Conservation (phyloP, 2,113 vertebrate genomes). For the Neolamprologus tretocephalus region DNA sequence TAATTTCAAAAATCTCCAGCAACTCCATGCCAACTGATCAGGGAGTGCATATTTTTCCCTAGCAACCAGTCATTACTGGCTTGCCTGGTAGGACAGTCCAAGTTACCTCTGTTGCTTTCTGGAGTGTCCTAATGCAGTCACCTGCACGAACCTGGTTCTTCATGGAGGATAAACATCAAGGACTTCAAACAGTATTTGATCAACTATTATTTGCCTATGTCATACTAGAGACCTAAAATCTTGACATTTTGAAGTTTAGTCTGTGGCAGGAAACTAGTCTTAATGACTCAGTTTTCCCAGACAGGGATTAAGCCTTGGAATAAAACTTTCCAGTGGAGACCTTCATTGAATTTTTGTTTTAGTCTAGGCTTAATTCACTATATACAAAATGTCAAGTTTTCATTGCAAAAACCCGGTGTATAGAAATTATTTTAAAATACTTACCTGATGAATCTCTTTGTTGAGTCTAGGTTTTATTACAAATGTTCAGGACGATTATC, state of each 20-base stretch:
- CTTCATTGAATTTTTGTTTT: not conserved
- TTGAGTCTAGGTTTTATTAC: not conserved
- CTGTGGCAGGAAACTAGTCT: not conserved
- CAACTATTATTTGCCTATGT: not conserved
- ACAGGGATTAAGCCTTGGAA: not conserved
- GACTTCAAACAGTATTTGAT: not conserved
- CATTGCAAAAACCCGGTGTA: not conserved
- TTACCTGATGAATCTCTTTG: not conserved
- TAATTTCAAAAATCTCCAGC: not conserved
- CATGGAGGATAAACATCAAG: not conserved
- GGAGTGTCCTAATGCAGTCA: not conserved
- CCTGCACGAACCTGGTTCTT: not conserved
- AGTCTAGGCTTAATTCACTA: not conserved
- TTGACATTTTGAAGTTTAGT: not conserved
- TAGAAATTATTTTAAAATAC: not conserved
- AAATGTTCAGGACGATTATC: not conserved
- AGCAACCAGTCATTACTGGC: not conserved
- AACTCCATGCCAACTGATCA: not conserved
- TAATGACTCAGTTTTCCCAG: not conserved
- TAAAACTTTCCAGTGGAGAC: not conserved
- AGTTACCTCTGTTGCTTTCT: not conserved
- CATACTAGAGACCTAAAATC: not conserved
- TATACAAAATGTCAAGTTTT: not conserved
- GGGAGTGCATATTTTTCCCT: not conserved
- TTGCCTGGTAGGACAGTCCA: not conserved